Base-by-base conservation (phyloP, 1,140 invertebrate genomes). In the Anadara kagoshimensis region DNA sequence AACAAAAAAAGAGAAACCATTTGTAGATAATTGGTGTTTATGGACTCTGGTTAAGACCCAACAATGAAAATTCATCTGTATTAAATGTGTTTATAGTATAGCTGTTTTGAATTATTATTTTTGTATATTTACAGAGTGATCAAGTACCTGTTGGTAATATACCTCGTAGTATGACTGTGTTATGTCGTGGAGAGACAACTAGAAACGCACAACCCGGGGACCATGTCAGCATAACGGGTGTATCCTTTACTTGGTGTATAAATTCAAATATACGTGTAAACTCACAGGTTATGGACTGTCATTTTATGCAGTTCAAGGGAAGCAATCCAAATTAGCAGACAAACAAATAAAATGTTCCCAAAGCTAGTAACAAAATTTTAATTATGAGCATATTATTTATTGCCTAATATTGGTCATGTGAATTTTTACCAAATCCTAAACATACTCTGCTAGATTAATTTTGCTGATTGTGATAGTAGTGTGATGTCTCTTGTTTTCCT, bases 81-180 rank as follows among this genome's bases (percentile, higher is more conserved):
- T 49, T 11, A 11, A 49, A 11, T 49, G 47, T 49, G 10, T 49
- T 49, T n/a, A n/a, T n/a, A 49, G 18, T 49, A 10, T 53, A 53
- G 16, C n/a, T 53, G 24, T 53, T 18, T 18, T 4, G n/a, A 8
- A 53, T 53, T 53, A 20, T 18, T 5, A 56, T 56, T 2, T 56
- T n/a, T n/a, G n/a, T n/a, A 11, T 43, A 18, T 43, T 61, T 75
- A 5, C 75, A 91, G 90, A 98, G 96, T 86, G 97, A 98, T 85
- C 96, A 99, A 93, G 98, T 99, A 49, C 98, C 98, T 10, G 95
- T 98, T 64, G 98, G 98, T 0, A 96, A 98, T 87, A 99, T 99
- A 83, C 98, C 98, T 8, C 93, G 98, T 36, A 93, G 94, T 62
- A 91, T 99, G 88, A 97, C 96, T 0, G 92, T 99, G 29, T 94